Evolutionary conservation across 2,888 invertebrate genomes (phyloP).

Genomic region (Notodonta dromedarius): DNA sequence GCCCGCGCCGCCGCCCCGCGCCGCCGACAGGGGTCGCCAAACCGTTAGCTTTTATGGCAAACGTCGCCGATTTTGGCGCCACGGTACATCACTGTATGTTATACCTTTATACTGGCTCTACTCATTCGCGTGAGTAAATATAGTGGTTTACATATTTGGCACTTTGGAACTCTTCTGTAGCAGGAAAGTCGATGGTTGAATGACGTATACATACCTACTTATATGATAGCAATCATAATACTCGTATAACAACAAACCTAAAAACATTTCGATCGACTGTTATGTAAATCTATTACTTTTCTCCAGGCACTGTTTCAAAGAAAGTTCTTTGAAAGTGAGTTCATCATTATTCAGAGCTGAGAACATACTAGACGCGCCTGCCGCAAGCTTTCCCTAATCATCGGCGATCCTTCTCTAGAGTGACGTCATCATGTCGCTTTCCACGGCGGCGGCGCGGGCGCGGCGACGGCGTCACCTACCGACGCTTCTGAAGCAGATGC

Average conservation of each 20-base stretch:
- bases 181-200: too few relatives aligned
- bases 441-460: too few relatives aligned
- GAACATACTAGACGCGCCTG: constrained; percentile 15
- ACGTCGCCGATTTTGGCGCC: constrained; percentile 55
- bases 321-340: constrained; percentile 39
- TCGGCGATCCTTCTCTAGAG: constrained; percentile 7
- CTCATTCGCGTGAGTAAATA: background rate
- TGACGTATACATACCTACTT: too few relatives aligned
- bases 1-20: constrained; percentile 16
- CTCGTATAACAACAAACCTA: too few relatives aligned
- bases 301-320: constrained; percentile 18
- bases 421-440: constrained; percentile 19
- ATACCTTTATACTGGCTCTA: background rate
- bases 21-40: constrained; percentile 27
- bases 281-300: constrained; percentile 19
- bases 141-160: background rate
- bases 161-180: too few relatives aligned
- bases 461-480: background rate
- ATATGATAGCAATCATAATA: too few relatives aligned
- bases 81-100: constrained; percentile 8
- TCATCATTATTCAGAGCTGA: constrained; percentile 33
- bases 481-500: background rate
- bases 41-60: constrained; percentile 49
- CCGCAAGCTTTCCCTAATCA: constrained; percentile 40
- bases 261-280: background rate